A percentile compares a stretch with the other conserved stretches of the same genome.
phyloP scores from a whole-genome alignment of 2,113 vertebrate species.

The Otocyon megalotis region DNA sequence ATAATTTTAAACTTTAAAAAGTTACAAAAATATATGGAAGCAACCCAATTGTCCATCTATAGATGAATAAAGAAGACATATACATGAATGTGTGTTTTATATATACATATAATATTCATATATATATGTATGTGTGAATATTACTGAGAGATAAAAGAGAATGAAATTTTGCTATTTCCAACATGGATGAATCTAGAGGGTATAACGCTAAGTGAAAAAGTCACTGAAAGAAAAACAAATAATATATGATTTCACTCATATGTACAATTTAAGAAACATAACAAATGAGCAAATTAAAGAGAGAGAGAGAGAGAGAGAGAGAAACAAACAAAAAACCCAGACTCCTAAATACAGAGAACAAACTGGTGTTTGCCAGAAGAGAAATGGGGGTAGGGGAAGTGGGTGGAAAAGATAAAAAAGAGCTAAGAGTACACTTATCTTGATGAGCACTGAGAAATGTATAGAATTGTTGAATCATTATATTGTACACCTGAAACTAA shows the following conservation, averaged over 20 bases:
- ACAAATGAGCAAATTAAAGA: not conserved
- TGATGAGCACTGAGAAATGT: not conserved
- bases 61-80: not conserved
- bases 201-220: not conserved
- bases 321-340: not conserved
- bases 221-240: not conserved
- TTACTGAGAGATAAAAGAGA: not conserved
- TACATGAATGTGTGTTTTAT: not conserved
- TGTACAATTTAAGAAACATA: not conserved
- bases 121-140: not conserved
- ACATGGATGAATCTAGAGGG: not conserved
- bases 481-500: not conserved
- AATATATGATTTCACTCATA: not conserved
- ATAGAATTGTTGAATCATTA: not conserved
- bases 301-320: not conserved
- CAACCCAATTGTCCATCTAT: not conserved
- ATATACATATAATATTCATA: too few species aligned
- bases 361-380: not conserved
- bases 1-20: constrained; percentile 29
- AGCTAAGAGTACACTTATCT: not conserved
- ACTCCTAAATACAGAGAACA: not conserved
- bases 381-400: not conserved
- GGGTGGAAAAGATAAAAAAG: not conserved
- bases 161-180: not conserved
- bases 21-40: not conserved